Conservation (phyloP, 2,888 invertebrate species). For the Drosophila nigricruria region DNA sequence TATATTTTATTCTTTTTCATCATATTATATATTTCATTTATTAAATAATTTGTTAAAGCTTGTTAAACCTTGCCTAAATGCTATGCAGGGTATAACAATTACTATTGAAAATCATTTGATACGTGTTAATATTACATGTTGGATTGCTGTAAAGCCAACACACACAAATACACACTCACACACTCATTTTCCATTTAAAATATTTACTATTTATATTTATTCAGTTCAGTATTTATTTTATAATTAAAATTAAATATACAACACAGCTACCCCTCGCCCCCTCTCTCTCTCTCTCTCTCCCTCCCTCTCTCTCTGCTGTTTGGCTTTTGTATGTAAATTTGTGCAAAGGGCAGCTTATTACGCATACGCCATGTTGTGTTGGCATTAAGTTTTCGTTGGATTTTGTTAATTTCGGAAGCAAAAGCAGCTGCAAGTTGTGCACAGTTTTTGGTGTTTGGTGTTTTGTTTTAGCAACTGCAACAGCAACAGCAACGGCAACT, state of each 20-base stretch:
- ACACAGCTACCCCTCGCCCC: not conserved
- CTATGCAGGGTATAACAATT: conserved; percentile 7
- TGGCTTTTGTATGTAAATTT: conserved; percentile 50
- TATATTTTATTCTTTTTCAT: not conserved
- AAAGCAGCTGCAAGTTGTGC: conserved; percentile 36
- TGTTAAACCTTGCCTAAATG: not conserved
- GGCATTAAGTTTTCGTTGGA: conserved; percentile 36
- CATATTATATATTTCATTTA: not conserved
- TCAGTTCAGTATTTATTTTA: conserved; percentile 48
- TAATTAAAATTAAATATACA: conserved; percentile 38
- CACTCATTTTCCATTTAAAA: conserved; percentile 9
- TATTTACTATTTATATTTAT: conserved; percentile 52
- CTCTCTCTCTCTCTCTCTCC: not conserved
- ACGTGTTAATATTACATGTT: conserved; percentile 39
- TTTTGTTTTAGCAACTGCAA: conserved; percentile 17
- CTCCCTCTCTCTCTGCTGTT: not conserved
- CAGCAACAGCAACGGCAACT: conserved; percentile 25
- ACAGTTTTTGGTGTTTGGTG: conserved; percentile 1
- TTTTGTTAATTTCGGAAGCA: conserved; percentile 68
- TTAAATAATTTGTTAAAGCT: not conserved
- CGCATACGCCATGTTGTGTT: conserved; percentile 64
- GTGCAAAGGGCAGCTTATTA: conserved; percentile 40
- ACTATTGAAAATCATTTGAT: conserved; percentile 20
- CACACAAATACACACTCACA: not conserved
- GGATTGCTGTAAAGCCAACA: not conserved